Evolutionary conservation across 2,888 invertebrate genomes (phyloP).

Genomic region (Choreutis nemorana): DNA sequence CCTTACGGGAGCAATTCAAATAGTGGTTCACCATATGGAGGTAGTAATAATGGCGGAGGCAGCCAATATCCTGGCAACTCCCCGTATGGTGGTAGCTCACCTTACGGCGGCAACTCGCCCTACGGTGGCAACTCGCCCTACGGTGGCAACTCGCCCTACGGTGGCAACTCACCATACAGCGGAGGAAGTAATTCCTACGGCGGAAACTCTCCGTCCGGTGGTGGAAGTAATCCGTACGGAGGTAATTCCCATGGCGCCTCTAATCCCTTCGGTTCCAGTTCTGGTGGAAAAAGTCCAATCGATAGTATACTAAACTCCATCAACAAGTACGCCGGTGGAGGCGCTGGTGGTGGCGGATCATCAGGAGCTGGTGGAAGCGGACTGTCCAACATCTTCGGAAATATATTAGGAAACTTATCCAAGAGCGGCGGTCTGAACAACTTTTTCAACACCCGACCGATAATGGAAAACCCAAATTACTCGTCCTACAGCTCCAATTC

Average conservation of each 20-base stretch:
- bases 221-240: conserved; percentile 6
- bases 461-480: conserved; percentile 53
- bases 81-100: conserved; percentile 16
- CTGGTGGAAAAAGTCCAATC: conserved; percentile 24
- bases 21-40: conserved; percentile 10
- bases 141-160: conserved; percentile 15
- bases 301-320: conserved; percentile 32
- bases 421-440: conserved; percentile 37
- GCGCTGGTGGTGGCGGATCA: conserved; percentile 14
- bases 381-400: conserved; percentile 44
- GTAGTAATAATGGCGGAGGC: conserved; percentile 8
- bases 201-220: conserved; percentile 16
- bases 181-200: conserved; percentile 10
- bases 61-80: conserved; percentile 14
- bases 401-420: conserved; percentile 39
- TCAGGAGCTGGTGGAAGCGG: conserved; percentile 13
- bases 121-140: conserved; percentile 11
- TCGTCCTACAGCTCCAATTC: conserved; percentile 40
- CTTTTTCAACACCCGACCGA: conserved; percentile 50
- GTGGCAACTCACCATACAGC: conserved; percentile 14
- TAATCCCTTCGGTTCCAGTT: conserved; percentile 11
- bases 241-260: neutral
- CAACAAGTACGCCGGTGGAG: conserved; percentile 31
- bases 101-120: conserved; percentile 17
- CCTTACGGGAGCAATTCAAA: conserved; percentile 17